phyloP scores from a whole-genome alignment of 1,140 invertebrate species.

The Zelostemma sp. region DNA sequence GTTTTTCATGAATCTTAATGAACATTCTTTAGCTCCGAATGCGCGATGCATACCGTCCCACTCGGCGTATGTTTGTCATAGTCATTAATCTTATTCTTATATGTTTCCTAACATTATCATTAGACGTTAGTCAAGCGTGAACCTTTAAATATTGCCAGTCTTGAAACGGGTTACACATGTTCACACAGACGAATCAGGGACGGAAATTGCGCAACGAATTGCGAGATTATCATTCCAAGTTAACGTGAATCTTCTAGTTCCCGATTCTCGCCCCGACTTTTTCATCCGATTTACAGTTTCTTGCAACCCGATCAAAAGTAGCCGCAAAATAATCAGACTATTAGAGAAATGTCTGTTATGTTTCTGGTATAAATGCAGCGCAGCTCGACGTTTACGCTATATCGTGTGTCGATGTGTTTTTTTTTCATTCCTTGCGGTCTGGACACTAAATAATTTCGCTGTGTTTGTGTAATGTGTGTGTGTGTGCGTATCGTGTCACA shows the following conservation, averaged over 20 bases:
- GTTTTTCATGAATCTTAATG: too few species aligned
- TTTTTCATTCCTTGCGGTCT: neutral
- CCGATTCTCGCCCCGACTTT: neutral
- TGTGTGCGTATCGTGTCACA: conserved; percentile 26
- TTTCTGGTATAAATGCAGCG: conserved; percentile 38
- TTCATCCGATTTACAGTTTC: conserved; percentile 29
- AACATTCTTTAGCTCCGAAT: too few species aligned
- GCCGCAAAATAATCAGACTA: conserved; percentile 55
- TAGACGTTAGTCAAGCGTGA: conserved; percentile 69
- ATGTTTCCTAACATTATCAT: conserved; percentile 55
- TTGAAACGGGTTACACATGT: conserved; percentile 68
- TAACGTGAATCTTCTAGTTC: neutral
- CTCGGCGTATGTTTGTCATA: conserved; percentile 36
- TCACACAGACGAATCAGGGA: conserved; percentile 14
- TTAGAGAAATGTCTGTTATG: conserved; percentile 50
- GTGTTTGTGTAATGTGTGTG: conserved; percentile 37
- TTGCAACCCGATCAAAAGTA: conserved; percentile 71
- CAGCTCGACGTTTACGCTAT: conserved; percentile 28
- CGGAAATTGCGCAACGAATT: neutral
- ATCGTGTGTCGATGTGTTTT: conserved; percentile 1
- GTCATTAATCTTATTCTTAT: conserved; percentile 42
- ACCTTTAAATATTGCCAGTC: conserved; percentile 70
- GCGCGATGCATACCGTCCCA: conserved; percentile 13
- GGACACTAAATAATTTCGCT: conserved; percentile 17
- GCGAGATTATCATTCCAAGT: neutral